A percentile compares a stretch with the other conserved stretches of the same genome.
Evolutionary conservation across 2,888 invertebrate species (phyloP).

Genomic region (Caenorhabditis wallacei): DNA sequence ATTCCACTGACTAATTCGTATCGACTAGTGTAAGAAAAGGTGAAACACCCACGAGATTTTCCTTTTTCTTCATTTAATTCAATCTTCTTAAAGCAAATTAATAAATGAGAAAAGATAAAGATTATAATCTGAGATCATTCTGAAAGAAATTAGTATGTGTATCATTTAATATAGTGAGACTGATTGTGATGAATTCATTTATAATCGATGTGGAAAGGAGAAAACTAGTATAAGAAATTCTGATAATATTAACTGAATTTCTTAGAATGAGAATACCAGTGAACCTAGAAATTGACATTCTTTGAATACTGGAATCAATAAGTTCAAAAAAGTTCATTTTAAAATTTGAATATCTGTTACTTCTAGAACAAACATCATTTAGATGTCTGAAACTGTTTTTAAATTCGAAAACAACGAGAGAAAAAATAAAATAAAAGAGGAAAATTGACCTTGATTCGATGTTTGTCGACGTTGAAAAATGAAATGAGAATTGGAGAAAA

Average conservation of each 20-base stretch:
- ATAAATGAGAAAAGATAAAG: background rate
- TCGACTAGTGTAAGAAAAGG: background rate
- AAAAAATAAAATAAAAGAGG: background rate
- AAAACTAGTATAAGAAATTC: background rate
- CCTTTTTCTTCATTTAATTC: background rate
- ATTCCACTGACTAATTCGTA: no score
- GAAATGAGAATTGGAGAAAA: background rate
- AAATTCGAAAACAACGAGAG: background rate
- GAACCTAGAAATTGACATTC: no score
- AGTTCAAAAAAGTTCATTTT: no score
- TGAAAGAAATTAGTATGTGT: background rate
- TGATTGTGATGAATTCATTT: background rate
- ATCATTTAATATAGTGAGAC: background rate
- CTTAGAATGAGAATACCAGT: no score
- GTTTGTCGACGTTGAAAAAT: background rate
- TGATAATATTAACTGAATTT: no score
- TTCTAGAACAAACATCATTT: background rate
- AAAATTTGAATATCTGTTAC: no score
- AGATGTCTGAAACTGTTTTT: background rate
- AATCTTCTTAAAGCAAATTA: background rate
- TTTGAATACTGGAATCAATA: no score
- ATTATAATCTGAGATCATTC: constrained; percentile 15
- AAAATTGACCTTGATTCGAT: constrained; percentile 3
- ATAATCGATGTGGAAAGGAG: background rate
- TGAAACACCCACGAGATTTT: constrained; percentile 13